phyloP scores from a whole-genome alignment of 1,140 invertebrate species.

The Papilio polyxenes region DNA sequence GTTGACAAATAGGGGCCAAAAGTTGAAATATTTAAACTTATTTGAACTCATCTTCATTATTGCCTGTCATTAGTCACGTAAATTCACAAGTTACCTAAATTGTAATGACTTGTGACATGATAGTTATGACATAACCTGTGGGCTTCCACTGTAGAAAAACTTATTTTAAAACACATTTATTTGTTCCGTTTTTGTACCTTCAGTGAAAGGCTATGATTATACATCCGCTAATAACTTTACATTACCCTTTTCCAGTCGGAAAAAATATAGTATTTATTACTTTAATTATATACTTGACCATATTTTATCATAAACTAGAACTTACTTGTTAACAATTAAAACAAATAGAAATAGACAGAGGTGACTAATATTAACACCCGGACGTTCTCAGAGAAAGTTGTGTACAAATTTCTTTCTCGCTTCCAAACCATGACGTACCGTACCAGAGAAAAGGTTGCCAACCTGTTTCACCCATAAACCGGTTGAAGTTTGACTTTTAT shows the following conservation, averaged over 20 bases:
- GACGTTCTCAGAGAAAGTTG: conserved; percentile 47
- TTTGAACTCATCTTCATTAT: too few species aligned
- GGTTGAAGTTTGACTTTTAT: conserved; percentile 19
- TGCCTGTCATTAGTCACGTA: too few species aligned
- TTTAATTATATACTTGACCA: neutral
- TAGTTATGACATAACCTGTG: too few species aligned
- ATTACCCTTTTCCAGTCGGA: too few species aligned
- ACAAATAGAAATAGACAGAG: conserved; percentile 24
- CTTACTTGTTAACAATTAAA: neutral
- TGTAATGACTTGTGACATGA: too few species aligned
- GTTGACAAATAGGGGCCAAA: neutral
- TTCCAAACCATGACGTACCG: conserved; percentile 12
- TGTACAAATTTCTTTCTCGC: conserved; percentile 24
- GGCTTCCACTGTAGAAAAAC: too few species aligned
- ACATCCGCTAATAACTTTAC: too few species aligned
- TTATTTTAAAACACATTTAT: too few species aligned
- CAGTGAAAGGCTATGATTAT: too few species aligned
- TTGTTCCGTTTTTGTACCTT: too few species aligned
- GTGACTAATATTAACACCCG: neutral
- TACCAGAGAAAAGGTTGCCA: conserved; percentile 6
- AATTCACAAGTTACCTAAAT: too few species aligned
- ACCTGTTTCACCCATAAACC: conserved; percentile 19
- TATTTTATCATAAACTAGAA: neutral
- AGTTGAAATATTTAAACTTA: neutral
- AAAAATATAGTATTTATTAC: too few species aligned